Evolutionary conservation across 2,113 vertebrate genomes (phyloP).

Genomic region (Spermophilus dauricus): DNA sequence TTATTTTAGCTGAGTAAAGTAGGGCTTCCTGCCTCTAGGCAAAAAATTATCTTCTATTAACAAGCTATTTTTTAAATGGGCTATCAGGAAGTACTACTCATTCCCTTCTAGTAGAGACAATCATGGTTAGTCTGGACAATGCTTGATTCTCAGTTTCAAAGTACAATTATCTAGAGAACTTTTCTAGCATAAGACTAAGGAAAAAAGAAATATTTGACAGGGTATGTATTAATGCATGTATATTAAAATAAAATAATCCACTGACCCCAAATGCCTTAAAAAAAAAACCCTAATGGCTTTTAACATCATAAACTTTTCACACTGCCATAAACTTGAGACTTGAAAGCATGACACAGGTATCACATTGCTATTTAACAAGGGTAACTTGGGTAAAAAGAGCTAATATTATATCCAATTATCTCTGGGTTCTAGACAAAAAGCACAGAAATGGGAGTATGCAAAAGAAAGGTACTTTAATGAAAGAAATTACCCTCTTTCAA

Average conservation of each 20-base stretch:
- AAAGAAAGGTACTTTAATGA: neutral
- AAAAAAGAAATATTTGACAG: neutral
- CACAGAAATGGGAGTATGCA: neutral
- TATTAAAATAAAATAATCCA: neutral
- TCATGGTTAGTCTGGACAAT: neutral
- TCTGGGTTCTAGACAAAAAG: slow-evolving; percentile 1
- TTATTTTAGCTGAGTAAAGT: neutral
- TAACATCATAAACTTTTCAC: slow-evolving; percentile 42
- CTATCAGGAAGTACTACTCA: neutral
- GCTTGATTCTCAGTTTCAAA: slow-evolving; percentile 6
- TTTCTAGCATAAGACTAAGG: neutral
- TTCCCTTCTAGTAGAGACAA: neutral
- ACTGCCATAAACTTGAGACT: neutral
- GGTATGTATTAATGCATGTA: neutral
- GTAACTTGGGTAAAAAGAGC: slow-evolving; percentile 15
- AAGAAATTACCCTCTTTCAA: neutral
- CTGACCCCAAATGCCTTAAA: neutral
- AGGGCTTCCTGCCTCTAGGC: neutral
- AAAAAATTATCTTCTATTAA: slow-evolving; percentile 44
- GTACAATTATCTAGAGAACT: neutral
- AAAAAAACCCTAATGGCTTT: neutral
- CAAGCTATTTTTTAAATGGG: slow-evolving; percentile 39
- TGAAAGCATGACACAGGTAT: neutral
- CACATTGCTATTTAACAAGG: neutral
- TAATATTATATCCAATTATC: neutral